A percentile compares a stretch with the other conserved stretches of the same genome.
These are phyloP conservation scores for Pseudococcus longispinus DNA, from an alignment of 2,888 invertebrate genomes.

Conservation along the genomic window DNA sequence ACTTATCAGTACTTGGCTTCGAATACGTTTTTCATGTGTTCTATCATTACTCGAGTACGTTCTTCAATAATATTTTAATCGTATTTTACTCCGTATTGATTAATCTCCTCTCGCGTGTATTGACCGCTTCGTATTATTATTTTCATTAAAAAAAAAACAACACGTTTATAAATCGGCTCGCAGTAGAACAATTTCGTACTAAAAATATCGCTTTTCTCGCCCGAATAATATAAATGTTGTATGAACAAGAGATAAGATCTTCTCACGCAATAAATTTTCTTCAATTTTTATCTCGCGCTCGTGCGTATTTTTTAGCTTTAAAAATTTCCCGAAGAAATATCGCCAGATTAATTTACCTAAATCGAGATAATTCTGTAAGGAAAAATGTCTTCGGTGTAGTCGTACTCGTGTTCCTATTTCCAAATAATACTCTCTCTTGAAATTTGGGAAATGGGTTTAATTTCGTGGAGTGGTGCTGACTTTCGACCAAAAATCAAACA, in stretches of 20 bases:
- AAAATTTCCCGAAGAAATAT: neutral
- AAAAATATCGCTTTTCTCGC: neutral
- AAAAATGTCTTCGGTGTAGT: neutral
- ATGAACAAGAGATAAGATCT: neutral
- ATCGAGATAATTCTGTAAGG: neutral
- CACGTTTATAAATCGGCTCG: neutral
- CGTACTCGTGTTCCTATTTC: neutral
- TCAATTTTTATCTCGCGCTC: neutral
- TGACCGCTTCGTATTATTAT: neutral
- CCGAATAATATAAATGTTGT: neutral
- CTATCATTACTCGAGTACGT: constrained; percentile 6
- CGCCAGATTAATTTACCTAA: neutral
- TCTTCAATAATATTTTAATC: constrained; percentile 38
- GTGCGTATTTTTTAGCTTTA: neutral
- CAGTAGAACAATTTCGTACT: neutral
- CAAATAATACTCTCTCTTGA: too few species aligned
- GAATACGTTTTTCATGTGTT: neutral
- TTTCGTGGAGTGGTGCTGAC: too few species aligned
- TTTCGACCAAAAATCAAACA: too few species aligned
- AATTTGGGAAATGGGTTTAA: too few species aligned
- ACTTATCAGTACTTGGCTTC: constrained; percentile 39
- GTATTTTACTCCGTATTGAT: constrained; percentile 26
- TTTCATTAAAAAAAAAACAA: neutral
- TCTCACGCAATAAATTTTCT: neutral
- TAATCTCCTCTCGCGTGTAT: neutral